Conservation (phyloP, 2,888 invertebrate species). For the Erpobdella octoculata region DNA sequence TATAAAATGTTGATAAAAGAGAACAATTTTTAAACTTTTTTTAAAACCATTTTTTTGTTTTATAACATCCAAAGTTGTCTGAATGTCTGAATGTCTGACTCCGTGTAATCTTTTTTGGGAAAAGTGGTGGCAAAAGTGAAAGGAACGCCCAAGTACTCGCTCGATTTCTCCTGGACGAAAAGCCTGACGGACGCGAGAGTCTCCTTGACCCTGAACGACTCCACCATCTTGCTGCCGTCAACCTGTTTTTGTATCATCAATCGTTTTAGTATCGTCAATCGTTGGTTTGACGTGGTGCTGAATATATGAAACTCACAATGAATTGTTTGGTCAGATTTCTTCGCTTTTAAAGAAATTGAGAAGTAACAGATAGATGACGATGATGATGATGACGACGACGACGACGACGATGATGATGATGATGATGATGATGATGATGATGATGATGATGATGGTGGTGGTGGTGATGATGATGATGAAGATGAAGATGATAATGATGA, state of each 20-base stretch:
- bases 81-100: constrained; percentile 81
- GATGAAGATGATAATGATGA: background rate
- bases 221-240: constrained; percentile 66
- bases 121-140: constrained; percentile 85
- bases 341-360: too few species aligned
- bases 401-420: background rate
- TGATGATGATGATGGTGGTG: background rate
- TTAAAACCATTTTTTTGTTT: too few species aligned
- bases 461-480: background rate
- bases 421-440: constrained; percentile 5
- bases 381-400: constrained; percentile 13
- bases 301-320: too few species aligned
- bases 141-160: constrained; percentile 57
- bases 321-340: too few species aligned
- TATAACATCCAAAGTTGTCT: too few species aligned
- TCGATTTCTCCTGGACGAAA: constrained; percentile 75
- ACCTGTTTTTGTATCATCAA: too few species aligned
- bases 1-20: too few species aligned
- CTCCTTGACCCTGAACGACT: constrained; percentile 76
- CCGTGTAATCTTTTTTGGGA: constrained; percentile 75
- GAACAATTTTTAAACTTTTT: too few species aligned
- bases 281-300: too few species aligned
- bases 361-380: too few species aligned
- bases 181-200: constrained; percentile 80
- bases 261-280: too few species aligned